Conservation (phyloP, 2,888 invertebrate genomes). For the Eupeodes luniger region DNA sequence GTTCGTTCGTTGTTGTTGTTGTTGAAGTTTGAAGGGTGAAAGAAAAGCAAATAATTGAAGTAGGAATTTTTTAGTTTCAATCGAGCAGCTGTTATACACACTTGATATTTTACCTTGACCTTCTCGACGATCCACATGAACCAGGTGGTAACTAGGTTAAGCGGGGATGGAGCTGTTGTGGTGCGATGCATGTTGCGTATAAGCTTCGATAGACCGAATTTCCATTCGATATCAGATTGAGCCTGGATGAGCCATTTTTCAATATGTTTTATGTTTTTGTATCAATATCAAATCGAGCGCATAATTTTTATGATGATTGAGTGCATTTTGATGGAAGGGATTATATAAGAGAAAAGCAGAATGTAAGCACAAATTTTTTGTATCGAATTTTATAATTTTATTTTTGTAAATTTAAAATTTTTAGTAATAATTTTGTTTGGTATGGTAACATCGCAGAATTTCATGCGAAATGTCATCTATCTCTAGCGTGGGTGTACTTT, state of each 20-base stretch:
- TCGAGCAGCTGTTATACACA: conserved; percentile 79
- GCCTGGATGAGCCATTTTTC: conserved; percentile 87
- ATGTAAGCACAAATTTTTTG: conserved; percentile 65
- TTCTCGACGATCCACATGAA: conserved; percentile 92
- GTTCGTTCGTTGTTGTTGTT: conserved; percentile 20
- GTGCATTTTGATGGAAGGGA: conserved; percentile 58
- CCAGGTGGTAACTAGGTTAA: conserved; percentile 98
- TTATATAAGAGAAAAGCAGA: conserved; percentile 60
- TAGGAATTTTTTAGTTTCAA: conserved; percentile 60
- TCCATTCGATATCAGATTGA: conserved; percentile 99
- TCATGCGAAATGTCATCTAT: conserved; percentile 61
- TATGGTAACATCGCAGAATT: conserved; percentile 36
- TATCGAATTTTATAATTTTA: conserved; percentile 15
- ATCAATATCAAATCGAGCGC: conserved; percentile 41
- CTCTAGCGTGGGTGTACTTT: conserved; percentile 37
- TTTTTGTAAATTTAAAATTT: conserved; percentile 29
- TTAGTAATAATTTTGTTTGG: conserved; percentile 1
- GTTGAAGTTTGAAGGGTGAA: conserved; percentile 18
- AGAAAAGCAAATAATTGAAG: conserved; percentile 51
- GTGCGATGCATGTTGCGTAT: conserved; percentile 99
- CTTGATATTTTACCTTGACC: conserved; percentile 87
- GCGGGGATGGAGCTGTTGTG: conserved; percentile 98
- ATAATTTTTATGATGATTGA: conserved; percentile 24
- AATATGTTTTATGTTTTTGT: background rate
- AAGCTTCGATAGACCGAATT: conserved; percentile 98